Evolutionary conservation across 2,888 invertebrate species (phyloP).

Genomic region (Platycnemis pennipes): DNA sequence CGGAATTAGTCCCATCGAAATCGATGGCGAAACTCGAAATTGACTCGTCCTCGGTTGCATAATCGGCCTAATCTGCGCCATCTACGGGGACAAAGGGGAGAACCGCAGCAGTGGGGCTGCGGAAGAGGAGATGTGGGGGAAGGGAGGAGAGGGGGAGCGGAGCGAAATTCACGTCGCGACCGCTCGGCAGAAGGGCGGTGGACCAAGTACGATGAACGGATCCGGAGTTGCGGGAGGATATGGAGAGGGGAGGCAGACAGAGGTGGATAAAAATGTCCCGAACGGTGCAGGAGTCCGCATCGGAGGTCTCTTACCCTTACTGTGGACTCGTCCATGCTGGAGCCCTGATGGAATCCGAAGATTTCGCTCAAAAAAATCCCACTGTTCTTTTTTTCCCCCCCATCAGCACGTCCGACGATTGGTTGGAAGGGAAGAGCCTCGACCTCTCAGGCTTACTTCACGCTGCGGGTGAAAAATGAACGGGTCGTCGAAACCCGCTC

Average conservation of each 20-base stretch:
- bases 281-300: background rate
- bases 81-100: background rate
- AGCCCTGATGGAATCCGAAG: background rate
- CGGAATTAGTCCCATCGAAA: constrained; percentile 7
- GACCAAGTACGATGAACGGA: too few relatives aligned
- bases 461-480: background rate
- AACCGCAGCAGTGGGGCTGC: background rate
- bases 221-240: too few relatives aligned
- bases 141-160: background rate
- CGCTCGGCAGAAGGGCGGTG: too few relatives aligned
- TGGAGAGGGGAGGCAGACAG: too few relatives aligned
- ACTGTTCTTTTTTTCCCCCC: too few relatives aligned
- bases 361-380: background rate
- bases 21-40: constrained; percentile 19
- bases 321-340: background rate
- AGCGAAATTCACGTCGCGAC: background rate
- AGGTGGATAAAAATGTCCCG: background rate
- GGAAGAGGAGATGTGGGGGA: background rate
- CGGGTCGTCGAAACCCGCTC: background rate
- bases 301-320: background rate
- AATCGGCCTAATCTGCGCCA: constrained; percentile 26
- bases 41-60: constrained; percentile 7
- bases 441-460: background rate
- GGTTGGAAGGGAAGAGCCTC: background rate
- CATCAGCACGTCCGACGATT: too few relatives aligned